Evolutionary conservation across 1,140 invertebrate species (phyloP), one percentile per base, ranked within the genome.

Genomic region (Luehdorfia chinensis): DNA sequence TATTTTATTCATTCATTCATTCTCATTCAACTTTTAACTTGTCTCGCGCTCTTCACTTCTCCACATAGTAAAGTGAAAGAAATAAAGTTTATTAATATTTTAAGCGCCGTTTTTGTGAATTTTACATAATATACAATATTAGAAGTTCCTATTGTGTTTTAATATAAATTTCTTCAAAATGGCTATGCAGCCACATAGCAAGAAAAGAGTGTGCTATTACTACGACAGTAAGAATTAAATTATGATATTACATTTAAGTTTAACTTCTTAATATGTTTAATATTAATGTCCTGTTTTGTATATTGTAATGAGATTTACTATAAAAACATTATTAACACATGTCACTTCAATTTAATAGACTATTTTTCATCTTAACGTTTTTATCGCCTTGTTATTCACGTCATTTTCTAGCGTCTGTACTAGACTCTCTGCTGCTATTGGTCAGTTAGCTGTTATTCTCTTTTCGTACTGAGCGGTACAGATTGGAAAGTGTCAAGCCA

Each of bases 191-290:
- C 91, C 93, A 6, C 95, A 96, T 62, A 95, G 92, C 66, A 96
- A 95, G 74, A 97, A 97, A 84, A 91, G 95, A 79, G 96, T 99
- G 47, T 98, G 97, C 85, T 99, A 99, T 88, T 99, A 99, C 87
- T 99, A 99, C 75, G 97, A 99, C 83, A 98, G 97, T 98, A 91
- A 96, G 96, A 96, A 87, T 60, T 50, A 54, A 37, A 44, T 44
- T 13, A 15, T 31, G 7, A 7, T 21, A 37, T n/a, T n/a, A n/a
- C n/a, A n/a, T n/a, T n/a, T n/a, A n/a, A n/a, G n/a, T n/a, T n/a
- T n/a, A n/a, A n/a, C n/a, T n/a, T n/a, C n/a, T n/a, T n/a, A n/a
- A n/a, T n/a, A n/a, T n/a, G n/a, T n/a, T n/a, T n/a, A n/a, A n/a
- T n/a, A n/a, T n/a, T n/a, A n/a, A n/a, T n/a, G n/a, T n/a, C n/a